These are phyloP conservation scores for Orcinus orca DNA, from an alignment of 2,113 vertebrate genomes.

Conservation along the genomic window DNA sequence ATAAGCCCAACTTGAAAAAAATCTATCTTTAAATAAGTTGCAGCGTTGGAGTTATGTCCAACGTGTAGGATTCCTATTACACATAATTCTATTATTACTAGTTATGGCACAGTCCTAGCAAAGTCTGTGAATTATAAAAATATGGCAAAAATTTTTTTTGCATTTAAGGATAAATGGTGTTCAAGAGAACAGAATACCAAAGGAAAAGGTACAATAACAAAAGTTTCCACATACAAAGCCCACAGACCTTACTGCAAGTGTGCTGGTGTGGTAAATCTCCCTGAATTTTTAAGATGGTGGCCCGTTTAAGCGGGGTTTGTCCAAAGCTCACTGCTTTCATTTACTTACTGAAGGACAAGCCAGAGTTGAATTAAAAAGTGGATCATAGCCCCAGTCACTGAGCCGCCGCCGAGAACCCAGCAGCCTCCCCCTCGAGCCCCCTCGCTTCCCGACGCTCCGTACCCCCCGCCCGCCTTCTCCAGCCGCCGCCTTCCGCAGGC, in stretches of 20 bases:
- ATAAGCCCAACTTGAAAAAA: not conserved
- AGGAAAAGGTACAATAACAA: not conserved
- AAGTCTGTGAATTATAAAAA: not conserved
- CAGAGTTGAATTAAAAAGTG: not conserved
- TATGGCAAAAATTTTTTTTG: not conserved
- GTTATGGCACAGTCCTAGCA: not conserved
- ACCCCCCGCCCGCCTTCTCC: conserved; percentile 76
- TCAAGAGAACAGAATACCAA: not conserved
- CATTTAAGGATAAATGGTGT: not conserved
- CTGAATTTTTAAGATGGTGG: not conserved
- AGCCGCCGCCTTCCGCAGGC: conserved; percentile 76
- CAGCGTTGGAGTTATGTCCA: not conserved
- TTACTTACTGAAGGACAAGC: not conserved
- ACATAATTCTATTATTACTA: rapidly evolving
- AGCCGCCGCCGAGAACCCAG: conserved; percentile 77
- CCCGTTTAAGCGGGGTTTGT: rapidly evolving
- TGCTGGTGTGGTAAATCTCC: not conserved
- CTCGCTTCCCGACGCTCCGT: conserved; percentile 68
- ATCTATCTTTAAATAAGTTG: not conserved
- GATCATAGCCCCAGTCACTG: conserved; percentile 67
- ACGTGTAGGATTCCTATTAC: not conserved
- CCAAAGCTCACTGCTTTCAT: rapidly evolving
- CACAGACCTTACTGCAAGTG: rapidly evolving
- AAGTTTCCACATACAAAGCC: not conserved
- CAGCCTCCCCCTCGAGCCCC: conserved; percentile 68